A percentile compares a stretch with the other conserved stretches of the same genome.
Conservation (phyloP, 2,797 vertebrate species). For the Sebastes glaucus region DNA sequence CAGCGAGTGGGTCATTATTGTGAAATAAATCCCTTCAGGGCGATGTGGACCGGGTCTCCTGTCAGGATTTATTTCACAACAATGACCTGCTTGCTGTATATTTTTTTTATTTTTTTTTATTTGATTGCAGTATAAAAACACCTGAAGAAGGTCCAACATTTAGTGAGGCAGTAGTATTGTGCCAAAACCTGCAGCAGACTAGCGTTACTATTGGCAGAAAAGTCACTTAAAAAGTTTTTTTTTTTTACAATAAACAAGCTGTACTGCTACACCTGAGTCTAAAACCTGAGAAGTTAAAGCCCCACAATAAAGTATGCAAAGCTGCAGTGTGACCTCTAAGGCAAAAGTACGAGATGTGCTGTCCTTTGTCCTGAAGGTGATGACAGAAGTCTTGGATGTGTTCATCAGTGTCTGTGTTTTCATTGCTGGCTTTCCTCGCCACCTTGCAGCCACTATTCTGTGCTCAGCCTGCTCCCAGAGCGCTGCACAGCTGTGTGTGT, state of each 20-base stretch:
- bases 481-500: constrained; percentile 71
- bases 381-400: constrained; percentile 65
- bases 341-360: constrained; percentile 24
- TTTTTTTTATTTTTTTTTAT: too few species aligned
- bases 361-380: constrained; percentile 38
- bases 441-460: constrained; percentile 45
- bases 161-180: too few species aligned
- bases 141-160: background rate
- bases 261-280: background rate
- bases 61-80: too few species aligned
- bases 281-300: background rate
- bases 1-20: too few species aligned
- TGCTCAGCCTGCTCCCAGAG: constrained; percentile 49
- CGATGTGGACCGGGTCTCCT: too few species aligned
- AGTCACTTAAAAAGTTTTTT: too few species aligned
- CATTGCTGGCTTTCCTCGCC: constrained; percentile 34
- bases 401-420: constrained; percentile 66
- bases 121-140: background rate
- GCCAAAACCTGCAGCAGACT: too few species aligned
- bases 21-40: too few species aligned
- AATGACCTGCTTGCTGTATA: too few species aligned
- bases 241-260: too few species aligned
- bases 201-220: too few species aligned
- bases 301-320: constrained; percentile 8
- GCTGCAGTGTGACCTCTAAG: constrained; percentile 30